A percentile compares a stretch with the other conserved stretches of the same genome.
Evolutionary conservation across 2,113 vertebrate genomes (phyloP).

Genomic region (Ochotona curzoniae): DNA sequence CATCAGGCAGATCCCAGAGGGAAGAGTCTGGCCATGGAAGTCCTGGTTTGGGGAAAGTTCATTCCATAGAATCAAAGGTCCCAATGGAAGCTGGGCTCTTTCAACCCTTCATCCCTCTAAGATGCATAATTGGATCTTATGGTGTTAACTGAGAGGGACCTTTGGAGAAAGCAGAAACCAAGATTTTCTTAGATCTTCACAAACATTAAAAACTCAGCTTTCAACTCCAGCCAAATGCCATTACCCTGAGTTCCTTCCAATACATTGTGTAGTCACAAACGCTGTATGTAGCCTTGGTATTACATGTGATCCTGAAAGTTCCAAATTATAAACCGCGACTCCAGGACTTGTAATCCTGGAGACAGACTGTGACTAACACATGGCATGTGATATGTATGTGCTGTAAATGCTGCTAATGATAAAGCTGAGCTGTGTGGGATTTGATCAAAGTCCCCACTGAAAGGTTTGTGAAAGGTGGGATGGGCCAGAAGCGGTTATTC

Average conservation of each 20-base stretch:
- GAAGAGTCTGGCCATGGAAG: conserved; percentile 56
- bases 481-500: not conserved
- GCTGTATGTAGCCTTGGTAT: conserved; percentile 67
- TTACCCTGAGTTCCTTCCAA: conserved; percentile 64
- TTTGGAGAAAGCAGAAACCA: conserved; percentile 68
- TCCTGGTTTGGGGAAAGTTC: conserved; percentile 43
- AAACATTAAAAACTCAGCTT: conserved; percentile 74
- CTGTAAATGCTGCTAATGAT: conserved; percentile 42
- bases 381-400: not conserved
- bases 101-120: conserved; percentile 76
- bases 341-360: conserved; percentile 59
- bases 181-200: conserved; percentile 69
- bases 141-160: conserved; percentile 74
- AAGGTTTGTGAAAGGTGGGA: not conserved
- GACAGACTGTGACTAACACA: conserved; percentile 68
- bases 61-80: conserved; percentile 72
- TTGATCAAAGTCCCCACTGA: conserved; percentile 49
- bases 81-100: conserved; percentile 70
- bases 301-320: conserved; percentile 65
- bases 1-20: conserved; percentile 65
- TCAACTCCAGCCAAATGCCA: conserved; percentile 76
- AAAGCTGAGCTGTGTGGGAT: not conserved
- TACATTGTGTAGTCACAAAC: conserved; percentile 50
- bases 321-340: conserved; percentile 74
- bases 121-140: conserved; percentile 74